Conservation (phyloP, 1,140 invertebrate species). For the Drosophila funebris region DNA sequence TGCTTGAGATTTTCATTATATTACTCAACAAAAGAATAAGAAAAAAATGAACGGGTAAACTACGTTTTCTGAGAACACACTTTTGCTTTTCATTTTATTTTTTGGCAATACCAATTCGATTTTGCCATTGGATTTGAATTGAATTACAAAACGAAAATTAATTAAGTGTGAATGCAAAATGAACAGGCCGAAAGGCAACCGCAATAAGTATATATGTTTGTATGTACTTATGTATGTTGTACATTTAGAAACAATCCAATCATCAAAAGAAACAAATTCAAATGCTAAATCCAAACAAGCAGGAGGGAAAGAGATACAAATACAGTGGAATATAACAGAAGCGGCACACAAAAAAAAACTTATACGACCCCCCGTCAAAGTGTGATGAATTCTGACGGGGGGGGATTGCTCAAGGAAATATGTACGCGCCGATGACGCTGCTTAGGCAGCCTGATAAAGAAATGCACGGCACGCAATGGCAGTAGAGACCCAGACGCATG, state of each 20-base stretch:
- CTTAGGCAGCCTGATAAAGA: conserved; percentile 65
- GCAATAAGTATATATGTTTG: conserved; percentile 1
- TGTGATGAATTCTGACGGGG: conserved; percentile 28
- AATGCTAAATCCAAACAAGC: conserved; percentile 43
- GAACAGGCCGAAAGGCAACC: conserved; percentile 45
- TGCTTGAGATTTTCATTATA: conserved; percentile 20
- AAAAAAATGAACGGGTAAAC: conserved; percentile 11
- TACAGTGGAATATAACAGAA: conserved; percentile 6
- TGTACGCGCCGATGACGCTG: conserved; percentile 46
- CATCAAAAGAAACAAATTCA: conserved; percentile 51
- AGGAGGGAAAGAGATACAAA: conserved; percentile 7
- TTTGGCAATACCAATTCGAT: conserved; percentile 29
- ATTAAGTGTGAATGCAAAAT: conserved; percentile 69
- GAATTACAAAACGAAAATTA: conserved; percentile 53
- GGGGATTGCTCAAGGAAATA: conserved; percentile 59
- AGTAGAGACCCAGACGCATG: conserved; percentile 51
- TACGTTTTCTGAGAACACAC: conserved; percentile 27
- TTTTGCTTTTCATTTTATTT: conserved; percentile 7
- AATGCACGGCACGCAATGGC: conserved; percentile 54
- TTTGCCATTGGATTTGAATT: conserved; percentile 39
- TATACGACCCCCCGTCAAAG: conserved; percentile 63
- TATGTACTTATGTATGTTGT: neutral
- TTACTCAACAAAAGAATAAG: conserved; percentile 10
- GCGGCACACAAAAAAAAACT: conserved; percentile 6
- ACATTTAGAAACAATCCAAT: conserved; percentile 27